Conservation (phyloP, 1,140 invertebrate species). For the Calosoma granatense region DNA sequence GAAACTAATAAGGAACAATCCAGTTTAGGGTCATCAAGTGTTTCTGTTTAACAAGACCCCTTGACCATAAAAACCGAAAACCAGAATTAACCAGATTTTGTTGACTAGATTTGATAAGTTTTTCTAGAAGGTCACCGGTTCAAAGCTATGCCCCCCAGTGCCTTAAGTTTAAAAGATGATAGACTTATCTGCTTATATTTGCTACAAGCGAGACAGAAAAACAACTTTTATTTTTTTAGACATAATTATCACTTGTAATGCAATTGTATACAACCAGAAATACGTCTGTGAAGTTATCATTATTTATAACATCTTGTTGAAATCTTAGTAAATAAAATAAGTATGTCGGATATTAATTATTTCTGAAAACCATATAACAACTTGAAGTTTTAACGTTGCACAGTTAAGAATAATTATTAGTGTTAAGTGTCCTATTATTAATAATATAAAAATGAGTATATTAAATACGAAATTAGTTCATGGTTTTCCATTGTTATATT, state of each 20-base stretch:
- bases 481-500: slow-evolving; percentile 29
- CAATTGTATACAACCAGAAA: slow-evolving; percentile 7
- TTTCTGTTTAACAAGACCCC: background rate
- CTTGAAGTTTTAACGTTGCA: no score
- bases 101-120: slow-evolving; percentile 20
- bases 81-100: slow-evolving; percentile 22
- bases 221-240: slow-evolving; percentile 18
- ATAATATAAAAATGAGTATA: slow-evolving; percentile 25
- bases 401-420: no score
- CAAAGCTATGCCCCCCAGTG: slow-evolving; percentile 20
- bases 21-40: slow-evolving; percentile 1
- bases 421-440: no score
- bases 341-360: background rate
- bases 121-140: slow-evolving; percentile 12
- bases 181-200: slow-evolving; percentile 7
- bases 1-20: no score
- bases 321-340: background rate
- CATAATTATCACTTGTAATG: slow-evolving; percentile 10
- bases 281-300: slow-evolving; percentile 10
- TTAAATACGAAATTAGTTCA: slow-evolving; percentile 27
- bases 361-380: no score
- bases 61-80: slow-evolving; percentile 18
- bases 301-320: slow-evolving; percentile 8
- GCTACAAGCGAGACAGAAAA: slow-evolving; percentile 15
- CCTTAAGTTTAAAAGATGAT: slow-evolving; percentile 8